Evolutionary conservation across 37 sponge, comb jelly and placozoan genomes (phyloP), one percentile per base, ranked within the genome.

Genomic region (Theonella swinhoei): DNA sequence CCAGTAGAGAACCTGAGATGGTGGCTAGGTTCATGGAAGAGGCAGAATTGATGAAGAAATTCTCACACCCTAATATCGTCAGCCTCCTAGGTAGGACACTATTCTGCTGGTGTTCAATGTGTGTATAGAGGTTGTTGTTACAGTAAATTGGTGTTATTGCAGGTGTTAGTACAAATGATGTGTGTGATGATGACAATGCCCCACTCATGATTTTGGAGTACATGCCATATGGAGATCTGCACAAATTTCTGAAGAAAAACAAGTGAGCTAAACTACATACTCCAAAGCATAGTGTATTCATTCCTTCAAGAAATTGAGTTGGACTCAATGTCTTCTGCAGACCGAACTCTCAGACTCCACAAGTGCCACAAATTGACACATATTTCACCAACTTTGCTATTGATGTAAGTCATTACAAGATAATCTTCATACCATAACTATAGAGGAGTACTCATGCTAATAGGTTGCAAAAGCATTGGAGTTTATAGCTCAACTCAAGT

Each of bases 171-270:
- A 68, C 47, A 67, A 11, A 67, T 23, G 47, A 41, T 37, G 39
- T 47, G 54, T 47, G 14, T n/a, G 77, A 80, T 5, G 87, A 75
- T 14, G 84, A 83, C 72, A 72, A 65, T 75, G 88, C 88, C 80
- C 88, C 88, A 20, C 40, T 87, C 61, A 87, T 87, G 88, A 81
- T 87, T 33, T 71, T 87, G 22, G 88, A 87, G 77, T 74, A 65
- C 60, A 87, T 87, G 88, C 81, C 76, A 7, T 87, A 87, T 42
- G 88, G 88, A 8, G 88, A 87, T 63, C 81, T 87, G 9, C 66
- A 72, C 39, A 17, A 26, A 24, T 87, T 87, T 36, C 66, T 87
- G n/a, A 5, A 29, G 35, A 61, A 54, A 23, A 67, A 87, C 62
- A 74, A 62, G 82, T 87, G 22, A 26, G n/a, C 28, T 82, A 37